phyloP scores from a whole-genome alignment of 2,113 vertebrate genomes.

The Trochalopteron elliotii region DNA sequence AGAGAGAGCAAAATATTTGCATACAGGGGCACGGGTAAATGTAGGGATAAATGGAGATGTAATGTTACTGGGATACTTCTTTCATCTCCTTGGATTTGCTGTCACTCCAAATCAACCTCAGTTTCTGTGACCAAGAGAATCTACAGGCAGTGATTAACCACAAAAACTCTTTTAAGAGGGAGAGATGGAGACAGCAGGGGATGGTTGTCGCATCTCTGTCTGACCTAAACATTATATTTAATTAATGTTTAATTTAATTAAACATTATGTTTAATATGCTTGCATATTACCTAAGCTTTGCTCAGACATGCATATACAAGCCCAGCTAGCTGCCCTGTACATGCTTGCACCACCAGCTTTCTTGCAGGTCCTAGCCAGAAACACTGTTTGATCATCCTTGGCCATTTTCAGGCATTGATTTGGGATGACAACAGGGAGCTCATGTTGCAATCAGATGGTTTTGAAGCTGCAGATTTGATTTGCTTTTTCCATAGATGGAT shows the following conservation, averaged over 20 bases:
- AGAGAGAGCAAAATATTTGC: neutral
- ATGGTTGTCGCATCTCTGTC: rapidly evolving
- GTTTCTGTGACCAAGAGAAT: neutral
- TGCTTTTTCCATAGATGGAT: neutral
- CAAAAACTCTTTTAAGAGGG: neutral
- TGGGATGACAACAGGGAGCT: neutral
- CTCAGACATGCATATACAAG: neutral
- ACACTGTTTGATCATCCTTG: neutral
- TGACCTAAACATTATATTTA: neutral
- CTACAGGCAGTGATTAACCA: neutral
- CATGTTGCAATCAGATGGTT: neutral
- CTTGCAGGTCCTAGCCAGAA: neutral
- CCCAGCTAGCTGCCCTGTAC: neutral
- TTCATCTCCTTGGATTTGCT: neutral
- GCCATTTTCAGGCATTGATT: neutral
- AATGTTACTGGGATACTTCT: neutral
- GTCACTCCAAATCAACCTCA: neutral
- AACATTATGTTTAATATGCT: neutral
- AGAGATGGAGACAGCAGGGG: neutral
- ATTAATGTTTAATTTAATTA: neutral
- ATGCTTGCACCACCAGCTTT: neutral
- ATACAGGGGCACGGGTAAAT: neutral
- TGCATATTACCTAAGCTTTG: neutral
- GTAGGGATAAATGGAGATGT: neutral
- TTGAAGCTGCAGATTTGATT: neutral